Base-by-base conservation (phyloP, 2,888 invertebrate species). In the Trichacis sp. region DNA sequence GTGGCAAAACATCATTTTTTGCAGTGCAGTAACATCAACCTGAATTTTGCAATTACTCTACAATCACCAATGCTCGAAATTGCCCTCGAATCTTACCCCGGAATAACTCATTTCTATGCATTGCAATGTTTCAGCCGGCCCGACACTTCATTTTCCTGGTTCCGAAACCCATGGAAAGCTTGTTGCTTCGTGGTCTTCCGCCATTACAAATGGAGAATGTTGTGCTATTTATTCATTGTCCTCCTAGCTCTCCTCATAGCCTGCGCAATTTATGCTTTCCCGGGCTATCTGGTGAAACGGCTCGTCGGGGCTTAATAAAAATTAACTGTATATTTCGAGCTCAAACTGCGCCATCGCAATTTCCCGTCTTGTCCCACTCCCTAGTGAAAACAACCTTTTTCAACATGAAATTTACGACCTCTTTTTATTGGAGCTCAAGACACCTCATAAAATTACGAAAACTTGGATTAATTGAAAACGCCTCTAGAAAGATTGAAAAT, bases 81-180 rank as follows among this genome's bases (percentile, higher is more conserved):
- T 24, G 24, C 3, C 3, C 24, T 24, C 24, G 24, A 24, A 24
- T 24, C 24, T 24, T 8, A 24, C n/a, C n/a, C n/a, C n/a, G n/a
- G n/a, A n/a, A 24, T 24, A 24, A 24, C 8, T 24, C 4, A 24
- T 24, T 24, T 8, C 24, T 24, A 24, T 24, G 24, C 3, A 24
- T 38, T 17, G 15, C 50, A 15, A 52, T 62, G 51, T 85, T 85
- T 46, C 78, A 90, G 90, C 4, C 88, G 90, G 1, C 89, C 90
- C 0, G 88, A 88, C 57, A 87, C 88, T 5, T 89, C 90, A 0
- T 90, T 89, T 72, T 87, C 87, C 60, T 89, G 89, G 84, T 85
- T 88, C 60, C 85, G 82, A 51, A 87, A 87, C 79, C 89, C 89
- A 0, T 81, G 87, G 72, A 87, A 86, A 76, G 85, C 87, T 2